Evolutionary conservation across 2,113 vertebrate species (phyloP).

Genomic region (Lethenteron camtschaticum): DNA sequence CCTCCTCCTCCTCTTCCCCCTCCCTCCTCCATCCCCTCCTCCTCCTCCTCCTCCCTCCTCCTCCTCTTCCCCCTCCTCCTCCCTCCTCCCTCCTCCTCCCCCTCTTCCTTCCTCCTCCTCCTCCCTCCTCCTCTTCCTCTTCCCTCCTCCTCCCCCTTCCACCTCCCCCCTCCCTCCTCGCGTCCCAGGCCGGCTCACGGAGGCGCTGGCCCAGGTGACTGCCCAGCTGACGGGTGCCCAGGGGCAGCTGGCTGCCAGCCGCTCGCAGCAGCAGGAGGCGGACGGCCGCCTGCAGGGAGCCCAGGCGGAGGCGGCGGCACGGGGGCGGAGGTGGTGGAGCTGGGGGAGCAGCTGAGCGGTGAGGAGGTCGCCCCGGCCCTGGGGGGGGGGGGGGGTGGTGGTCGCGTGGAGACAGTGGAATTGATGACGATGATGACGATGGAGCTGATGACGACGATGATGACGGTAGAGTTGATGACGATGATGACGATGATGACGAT

Average conservation of each 20-base stretch:
- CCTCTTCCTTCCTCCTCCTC: no score
- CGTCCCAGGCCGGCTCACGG: constrained; percentile 43
- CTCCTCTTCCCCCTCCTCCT: no score
- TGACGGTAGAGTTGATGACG: background rate
- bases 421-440: background rate
- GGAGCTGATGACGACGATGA: background rate
- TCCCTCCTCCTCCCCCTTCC: background rate
- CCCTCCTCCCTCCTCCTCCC: no score
- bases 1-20: no score
- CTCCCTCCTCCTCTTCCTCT: no score
- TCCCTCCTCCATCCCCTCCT: no score
- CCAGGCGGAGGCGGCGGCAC: constrained; percentile 32
- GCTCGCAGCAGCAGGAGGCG: constrained; percentile 47
- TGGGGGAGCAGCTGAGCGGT: constrained; percentile 49
- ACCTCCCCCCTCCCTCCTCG: background rate
- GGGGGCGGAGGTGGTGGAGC: constrained; percentile 18
- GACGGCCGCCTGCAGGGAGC: constrained; percentile 34
- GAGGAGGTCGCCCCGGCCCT: background rate
- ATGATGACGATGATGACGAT: background rate
- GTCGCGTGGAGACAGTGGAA: background rate
- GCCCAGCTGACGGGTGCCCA: constrained; percentile 53
- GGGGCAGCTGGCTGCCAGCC: constrained; percentile 44
- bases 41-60: no score
- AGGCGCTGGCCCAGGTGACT: constrained; percentile 45
- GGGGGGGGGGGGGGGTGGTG: background rate